Evolutionary conservation across 2,113 vertebrate genomes (phyloP).

Genomic region (Cavia porcellus): DNA sequence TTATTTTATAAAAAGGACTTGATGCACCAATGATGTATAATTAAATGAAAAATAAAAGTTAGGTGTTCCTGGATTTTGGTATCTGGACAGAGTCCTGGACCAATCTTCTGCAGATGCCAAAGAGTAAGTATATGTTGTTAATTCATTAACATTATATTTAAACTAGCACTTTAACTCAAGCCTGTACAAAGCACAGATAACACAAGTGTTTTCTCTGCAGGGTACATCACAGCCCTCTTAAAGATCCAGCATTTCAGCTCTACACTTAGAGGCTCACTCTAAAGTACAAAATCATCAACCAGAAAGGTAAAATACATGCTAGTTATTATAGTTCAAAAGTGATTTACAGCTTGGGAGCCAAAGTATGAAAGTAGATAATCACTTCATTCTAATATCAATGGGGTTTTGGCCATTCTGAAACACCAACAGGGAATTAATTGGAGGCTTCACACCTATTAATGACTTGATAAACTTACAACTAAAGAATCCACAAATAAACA

Average conservation of each 20-base stretch:
- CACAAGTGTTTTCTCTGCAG: background rate
- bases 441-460: background rate
- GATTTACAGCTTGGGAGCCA: background rate
- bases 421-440: background rate
- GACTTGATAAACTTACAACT: background rate
- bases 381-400: background rate
- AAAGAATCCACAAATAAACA: background rate
- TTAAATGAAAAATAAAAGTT: background rate
- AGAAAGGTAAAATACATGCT: background rate
- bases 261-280: background rate
- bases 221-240: background rate
- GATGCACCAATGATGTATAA: background rate
- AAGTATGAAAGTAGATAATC: background rate
- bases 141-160: background rate
- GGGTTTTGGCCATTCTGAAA: background rate
- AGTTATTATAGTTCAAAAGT: background rate
- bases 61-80: background rate
- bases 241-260: background rate
- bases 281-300: background rate
- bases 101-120: background rate
- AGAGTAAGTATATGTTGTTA: background rate
- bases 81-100: background rate
- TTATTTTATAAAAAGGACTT: background rate
- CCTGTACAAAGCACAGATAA: background rate
- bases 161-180: rapidly evolving